A percentile compares a stretch with the other conserved stretches of the same genome.
These are phyloP conservation scores for Lepilemur ruficaudatus DNA, from an alignment of 2,797 vertebrate genomes.

Conservation along the genomic window DNA sequence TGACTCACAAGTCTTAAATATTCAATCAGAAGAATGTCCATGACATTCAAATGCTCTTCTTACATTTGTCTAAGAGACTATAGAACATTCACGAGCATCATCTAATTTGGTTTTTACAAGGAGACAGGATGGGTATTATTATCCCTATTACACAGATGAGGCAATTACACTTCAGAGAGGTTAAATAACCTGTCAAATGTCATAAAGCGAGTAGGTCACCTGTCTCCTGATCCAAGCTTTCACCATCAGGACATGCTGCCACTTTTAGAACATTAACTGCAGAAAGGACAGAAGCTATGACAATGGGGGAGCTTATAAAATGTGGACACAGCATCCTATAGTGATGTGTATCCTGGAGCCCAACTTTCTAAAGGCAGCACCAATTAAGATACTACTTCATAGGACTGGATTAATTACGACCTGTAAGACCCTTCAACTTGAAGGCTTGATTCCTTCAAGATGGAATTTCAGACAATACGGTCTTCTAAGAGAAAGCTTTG, in stretches of 20 bases:
- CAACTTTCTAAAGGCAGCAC: background rate
- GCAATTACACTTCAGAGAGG: background rate
- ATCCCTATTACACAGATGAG: background rate
- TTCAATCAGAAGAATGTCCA: background rate
- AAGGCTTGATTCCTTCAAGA: background rate
- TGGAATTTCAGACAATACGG: background rate
- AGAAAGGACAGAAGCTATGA: background rate
- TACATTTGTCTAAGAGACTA: background rate
- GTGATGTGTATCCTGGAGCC: background rate
- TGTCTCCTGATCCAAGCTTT: background rate
- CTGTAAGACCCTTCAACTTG: background rate
- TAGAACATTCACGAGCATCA: background rate
- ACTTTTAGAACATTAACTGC: background rate
- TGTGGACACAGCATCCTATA: background rate
- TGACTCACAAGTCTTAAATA: constrained; percentile 36
- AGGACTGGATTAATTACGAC: background rate
- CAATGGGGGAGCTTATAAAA: background rate
- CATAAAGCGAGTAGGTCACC: background rate
- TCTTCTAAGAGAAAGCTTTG: background rate
- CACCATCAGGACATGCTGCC: background rate
- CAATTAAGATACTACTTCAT: background rate
- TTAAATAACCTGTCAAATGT: background rate
- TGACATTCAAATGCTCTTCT: background rate
- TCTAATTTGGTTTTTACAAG: background rate
- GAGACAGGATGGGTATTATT: background rate